phyloP scores from a whole-genome alignment of 2,113 vertebrate species.

The Naja naja region DNA sequence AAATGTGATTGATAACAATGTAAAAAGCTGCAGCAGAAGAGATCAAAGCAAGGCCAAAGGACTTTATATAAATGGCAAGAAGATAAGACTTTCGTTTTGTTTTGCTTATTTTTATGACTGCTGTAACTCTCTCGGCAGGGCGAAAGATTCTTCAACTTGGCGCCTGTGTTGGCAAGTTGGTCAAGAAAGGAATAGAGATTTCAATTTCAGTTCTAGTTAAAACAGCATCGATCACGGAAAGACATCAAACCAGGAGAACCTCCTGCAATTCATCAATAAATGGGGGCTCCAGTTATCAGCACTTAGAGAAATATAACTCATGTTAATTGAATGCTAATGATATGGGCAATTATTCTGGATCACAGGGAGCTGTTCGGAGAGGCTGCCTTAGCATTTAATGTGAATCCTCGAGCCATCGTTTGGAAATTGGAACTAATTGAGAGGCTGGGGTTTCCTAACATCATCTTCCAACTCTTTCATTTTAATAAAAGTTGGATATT shows the following conservation, averaged over 20 bases:
- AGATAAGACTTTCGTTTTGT: not conserved
- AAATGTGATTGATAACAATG: not conserved
- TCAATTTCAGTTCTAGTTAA: constrained; percentile 49
- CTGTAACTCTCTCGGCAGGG: not conserved
- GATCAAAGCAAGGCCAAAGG: not conserved
- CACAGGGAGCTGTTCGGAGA: constrained; percentile 42
- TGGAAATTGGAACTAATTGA: constrained; percentile 35
- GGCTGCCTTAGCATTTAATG: constrained; percentile 20
- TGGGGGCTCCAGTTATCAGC: constrained; percentile 41
- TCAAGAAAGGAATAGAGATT: constrained; percentile 18
- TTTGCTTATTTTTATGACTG: not conserved
- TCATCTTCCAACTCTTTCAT: constrained; percentile 40
- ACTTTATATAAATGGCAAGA: not conserved
- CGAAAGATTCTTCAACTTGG: not conserved
- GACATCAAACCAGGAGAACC: constrained; percentile 48
- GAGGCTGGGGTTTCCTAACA: constrained; percentile 22
- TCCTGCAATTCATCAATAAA: constrained; percentile 36
- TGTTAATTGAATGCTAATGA: constrained; percentile 66
- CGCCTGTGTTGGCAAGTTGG: not conserved
- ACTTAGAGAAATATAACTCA: constrained; percentile 48
- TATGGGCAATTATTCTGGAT: constrained; percentile 62
- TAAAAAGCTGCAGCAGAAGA: not conserved
- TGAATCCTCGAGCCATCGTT: constrained; percentile 36
- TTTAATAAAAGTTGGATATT: constrained; percentile 45
- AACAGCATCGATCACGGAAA: constrained; percentile 45